Percentiles rank a stretch among this genome's conserved stretches.
Evolutionary conservation across 2,888 invertebrate species (phyloP).

Genomic region (Cremastinae sp.): DNA sequence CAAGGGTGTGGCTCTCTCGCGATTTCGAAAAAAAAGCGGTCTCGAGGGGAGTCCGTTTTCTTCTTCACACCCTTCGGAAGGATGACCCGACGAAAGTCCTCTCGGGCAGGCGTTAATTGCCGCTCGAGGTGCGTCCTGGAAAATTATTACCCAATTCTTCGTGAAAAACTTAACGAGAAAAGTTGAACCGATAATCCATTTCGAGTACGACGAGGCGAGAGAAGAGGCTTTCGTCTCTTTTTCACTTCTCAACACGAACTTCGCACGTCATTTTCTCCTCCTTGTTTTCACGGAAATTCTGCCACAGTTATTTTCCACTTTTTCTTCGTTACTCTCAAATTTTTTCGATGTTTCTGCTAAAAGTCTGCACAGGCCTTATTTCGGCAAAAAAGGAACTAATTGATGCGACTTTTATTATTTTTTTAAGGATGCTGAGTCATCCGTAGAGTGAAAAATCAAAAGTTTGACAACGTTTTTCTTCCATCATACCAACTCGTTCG

Average conservation of each 20-base stretch:
- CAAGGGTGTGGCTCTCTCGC: conserved; percentile 56
- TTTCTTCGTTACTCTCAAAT: conserved; percentile 35
- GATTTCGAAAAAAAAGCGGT: conserved; percentile 24
- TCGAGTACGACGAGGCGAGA: conserved; percentile 49
- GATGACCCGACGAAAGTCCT: conserved; percentile 35
- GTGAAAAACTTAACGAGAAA: conserved; percentile 48
- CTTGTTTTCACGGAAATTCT: conserved; percentile 57
- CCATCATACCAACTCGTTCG: too few species aligned
- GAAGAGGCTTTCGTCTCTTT: conserved; percentile 16
- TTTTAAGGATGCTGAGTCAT: background rate
- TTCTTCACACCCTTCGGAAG: conserved; percentile 54
- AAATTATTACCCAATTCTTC: conserved; percentile 59
- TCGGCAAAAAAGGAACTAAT: background rate
- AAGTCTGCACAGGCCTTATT: too few species aligned
- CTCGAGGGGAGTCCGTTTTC: conserved; percentile 44
- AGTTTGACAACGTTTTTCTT: too few species aligned
- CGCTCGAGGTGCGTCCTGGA: conserved; percentile 44
- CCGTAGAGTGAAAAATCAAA: too few species aligned
- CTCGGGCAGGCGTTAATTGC: conserved; percentile 54
- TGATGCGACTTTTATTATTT: background rate
- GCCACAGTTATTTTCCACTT: conserved; percentile 53
- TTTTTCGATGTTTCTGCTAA: conserved; percentile 18
- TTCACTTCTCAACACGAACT: conserved; percentile 35
- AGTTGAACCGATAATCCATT: conserved; percentile 56
- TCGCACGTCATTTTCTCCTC: conserved; percentile 26